Evolutionary conservation across 2,888 invertebrate genomes (phyloP).

Genomic region (Antheraea yamamai): DNA sequence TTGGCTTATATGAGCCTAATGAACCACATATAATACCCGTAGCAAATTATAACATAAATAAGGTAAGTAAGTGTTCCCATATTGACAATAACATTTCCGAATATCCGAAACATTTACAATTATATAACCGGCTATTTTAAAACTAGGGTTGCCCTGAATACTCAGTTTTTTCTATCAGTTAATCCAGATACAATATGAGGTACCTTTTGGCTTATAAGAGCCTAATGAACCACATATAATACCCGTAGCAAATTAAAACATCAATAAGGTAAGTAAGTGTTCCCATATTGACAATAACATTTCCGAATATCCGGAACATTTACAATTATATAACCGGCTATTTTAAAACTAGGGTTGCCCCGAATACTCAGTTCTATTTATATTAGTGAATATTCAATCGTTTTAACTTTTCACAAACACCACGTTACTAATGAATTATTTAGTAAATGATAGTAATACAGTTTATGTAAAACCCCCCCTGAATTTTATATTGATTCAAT

Average conservation of each 20-base stretch:
- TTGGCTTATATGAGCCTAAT: background rate
- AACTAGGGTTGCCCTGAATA: background rate
- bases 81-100: slow-evolving; percentile 1
- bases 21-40: background rate
- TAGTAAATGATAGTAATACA: too few species aligned
- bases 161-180: background rate
- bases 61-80: background rate
- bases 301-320: background rate
- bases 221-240: background rate
- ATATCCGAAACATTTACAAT: background rate
- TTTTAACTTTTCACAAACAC: too few species aligned
- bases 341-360: background rate
- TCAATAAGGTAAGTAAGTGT: background rate
- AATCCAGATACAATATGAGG: background rate
- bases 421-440: background rate
- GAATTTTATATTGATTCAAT: too few species aligned
- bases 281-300: slow-evolving; percentile 1
- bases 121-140: background rate
- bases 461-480: too few species aligned
- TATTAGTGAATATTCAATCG: background rate
- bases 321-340: background rate
- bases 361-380: background rate
- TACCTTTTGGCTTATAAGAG: background rate
- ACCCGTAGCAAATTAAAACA: background rate
- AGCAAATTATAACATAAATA: background rate